Evolutionary conservation across 2,113 vertebrate species (phyloP), one percentile per base, ranked within the genome.

Genomic region (Pleuronectes platessa): DNA sequence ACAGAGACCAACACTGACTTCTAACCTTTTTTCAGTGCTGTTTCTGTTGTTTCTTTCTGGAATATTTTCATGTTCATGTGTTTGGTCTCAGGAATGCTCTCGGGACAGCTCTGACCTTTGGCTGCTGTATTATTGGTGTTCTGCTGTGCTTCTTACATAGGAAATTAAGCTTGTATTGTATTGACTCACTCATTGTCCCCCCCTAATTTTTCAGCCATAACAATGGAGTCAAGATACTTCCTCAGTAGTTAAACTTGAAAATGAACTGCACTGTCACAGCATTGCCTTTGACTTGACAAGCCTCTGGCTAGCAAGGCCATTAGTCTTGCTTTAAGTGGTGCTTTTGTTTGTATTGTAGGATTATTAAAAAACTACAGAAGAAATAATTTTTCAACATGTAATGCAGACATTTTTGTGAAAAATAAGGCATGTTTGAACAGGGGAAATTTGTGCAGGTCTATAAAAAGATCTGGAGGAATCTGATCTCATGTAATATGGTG

Each of bases 21-120:
- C 17, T 5, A 45, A 55, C 15, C 18, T 21, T 55, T 56, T 24
- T 56, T 26, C 21, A 58, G 4, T 3, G 20, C 51, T 54, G 8
- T 54, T 54, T n/a, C 4, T 9, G 21, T 21, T n/a, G 5, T 58
- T 23, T 58, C 6, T 26, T 26, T 31, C 2, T 15, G 45, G 17
- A n/a, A 54, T n/a, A 9, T 54, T 10, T 20, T 54, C 45, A 17
- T 49, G 45, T 21, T 21, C 51, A 54, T 54, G 15, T 51, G 51
- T 54, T 51, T 51, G 17, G 47, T 51, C 47, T 20, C 47, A 20
- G 47, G 20, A 62, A 60, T 40, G 49, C 24, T 68, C 59, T 35
- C 7, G 2, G 37, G 23, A 62, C 24, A 40, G 45, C 59, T 71
- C 71, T 74, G 78, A 79, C 83, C 67, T 81, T 24, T 83, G 23